Evolutionary conservation across 2,888 invertebrate genomes (phyloP), one percentile per base, ranked within the genome.

Genomic region (Tortricodes alternella): DNA sequence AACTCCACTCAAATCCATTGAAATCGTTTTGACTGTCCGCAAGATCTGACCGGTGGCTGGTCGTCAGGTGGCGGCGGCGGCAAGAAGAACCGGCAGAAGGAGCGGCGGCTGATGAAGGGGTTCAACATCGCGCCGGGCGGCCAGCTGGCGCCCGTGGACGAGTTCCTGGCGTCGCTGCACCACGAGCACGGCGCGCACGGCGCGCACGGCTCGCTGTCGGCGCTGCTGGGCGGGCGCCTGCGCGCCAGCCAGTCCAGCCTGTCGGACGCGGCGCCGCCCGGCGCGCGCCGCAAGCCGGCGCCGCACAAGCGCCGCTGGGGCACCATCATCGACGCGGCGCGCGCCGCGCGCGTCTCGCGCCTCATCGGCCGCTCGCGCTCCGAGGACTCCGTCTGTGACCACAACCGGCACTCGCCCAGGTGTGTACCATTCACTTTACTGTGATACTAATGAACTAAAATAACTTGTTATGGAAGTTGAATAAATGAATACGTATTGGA

Each of bases 1-100:
- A 9, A n/a, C n/a, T n/a, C 3, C 21, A 21, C 21, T 21, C 21
- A 21, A 21, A n/a, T n/a, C n/a, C n/a, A n/a, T n/a, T n/a, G n/a
- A 1, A 8, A n/a, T 27, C 27, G 9, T n/a, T n/a, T 3, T 27
- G 27, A n/a, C 1, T 3, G 4, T 27, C 9, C 2, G 3, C 9
- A 3, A 3, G 1, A n/a, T 9, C n/a, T n/a, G 9, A 8, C 3
- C 27, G n/a, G 27, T n/a, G n/a, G 27, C 27, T 5, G 23, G 0
- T 8, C 9, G 24, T 2, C 34, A 87, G 88, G 89, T 15, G 96
- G 96, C 74, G 95, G 96, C 61, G 97, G 97, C 63, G 97, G 97
- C 53, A 97, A 97, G 86, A 98, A 97, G 89, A 97, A 97, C 80
- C 94, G 97, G 0, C 97, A 97, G 81, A 97, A 97, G 83, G 98